These are phyloP conservation scores for Bettongia penicillata DNA, from an alignment of 2,113 vertebrate genomes.

Conservation along the genomic window DNA sequence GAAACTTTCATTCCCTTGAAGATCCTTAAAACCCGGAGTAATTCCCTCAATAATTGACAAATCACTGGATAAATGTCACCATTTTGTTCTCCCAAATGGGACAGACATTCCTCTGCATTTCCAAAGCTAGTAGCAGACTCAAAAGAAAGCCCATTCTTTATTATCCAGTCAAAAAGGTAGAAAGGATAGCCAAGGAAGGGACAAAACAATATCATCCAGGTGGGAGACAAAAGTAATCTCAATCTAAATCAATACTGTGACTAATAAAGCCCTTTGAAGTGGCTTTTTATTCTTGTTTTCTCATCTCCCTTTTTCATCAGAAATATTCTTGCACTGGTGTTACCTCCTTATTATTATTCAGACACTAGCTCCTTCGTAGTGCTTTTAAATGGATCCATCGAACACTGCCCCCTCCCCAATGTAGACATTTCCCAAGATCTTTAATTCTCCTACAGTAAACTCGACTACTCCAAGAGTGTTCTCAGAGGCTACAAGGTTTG, in stretches of 20 bases:
- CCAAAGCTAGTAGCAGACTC: not conserved
- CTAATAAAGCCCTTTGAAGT: not conserved
- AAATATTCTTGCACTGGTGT: not conserved
- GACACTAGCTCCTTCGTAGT: not conserved
- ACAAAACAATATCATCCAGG: not conserved
- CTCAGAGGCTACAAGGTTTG: not conserved
- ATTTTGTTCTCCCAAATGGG: not conserved
- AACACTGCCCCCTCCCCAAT: too few relatives aligned
- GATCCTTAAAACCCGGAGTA: not conserved
- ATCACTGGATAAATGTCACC: not conserved
- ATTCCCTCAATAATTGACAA: not conserved
- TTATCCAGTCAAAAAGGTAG: not conserved
- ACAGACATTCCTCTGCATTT: not conserved
- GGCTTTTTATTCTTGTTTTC: not conserved
- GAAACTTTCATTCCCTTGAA: not conserved
- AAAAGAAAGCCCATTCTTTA: not conserved
- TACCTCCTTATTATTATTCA: not conserved
- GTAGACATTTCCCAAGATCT: too few relatives aligned
- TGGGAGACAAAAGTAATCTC: not conserved
- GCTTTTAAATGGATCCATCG: not conserved
- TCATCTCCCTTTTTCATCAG: not conserved
- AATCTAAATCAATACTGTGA: not conserved
- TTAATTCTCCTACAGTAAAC: too few relatives aligned
- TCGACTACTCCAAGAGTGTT: not conserved
- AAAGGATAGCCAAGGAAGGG: not conserved